These are phyloP conservation scores for Umimayanthus chanpuru DNA, from an alignment of 92 coral and sea anemone genomes.

Conservation along the genomic window DNA sequence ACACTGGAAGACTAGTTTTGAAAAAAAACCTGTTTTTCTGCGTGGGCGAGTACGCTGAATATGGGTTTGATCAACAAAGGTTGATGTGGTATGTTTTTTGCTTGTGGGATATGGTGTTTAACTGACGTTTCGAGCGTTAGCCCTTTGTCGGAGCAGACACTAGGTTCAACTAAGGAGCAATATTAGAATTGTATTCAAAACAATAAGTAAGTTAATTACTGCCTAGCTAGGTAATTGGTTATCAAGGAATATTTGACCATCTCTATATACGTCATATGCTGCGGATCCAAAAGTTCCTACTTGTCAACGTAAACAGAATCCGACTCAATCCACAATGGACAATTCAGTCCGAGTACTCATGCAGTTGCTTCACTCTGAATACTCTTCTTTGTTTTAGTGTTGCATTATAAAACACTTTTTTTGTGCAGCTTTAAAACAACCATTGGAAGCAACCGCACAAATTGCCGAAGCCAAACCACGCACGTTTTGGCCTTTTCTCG, in stretches of 20 bases:
- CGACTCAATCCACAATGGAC: not conserved
- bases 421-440: not conserved
- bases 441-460: slow-evolving; percentile 18
- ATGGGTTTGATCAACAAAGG: too few species aligned
- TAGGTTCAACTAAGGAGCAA: not conserved
- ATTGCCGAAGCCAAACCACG: not conserved
- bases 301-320: not conserved
- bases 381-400: not conserved
- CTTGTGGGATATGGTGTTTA: too few species aligned
- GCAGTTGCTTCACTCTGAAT: not conserved
- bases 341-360: not conserved
- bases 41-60: too few species aligned
- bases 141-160: too few species aligned
- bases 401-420: not conserved
- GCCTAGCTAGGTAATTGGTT: not conserved
- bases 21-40: too few species aligned
- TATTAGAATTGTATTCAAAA: not conserved
- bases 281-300: not conserved
- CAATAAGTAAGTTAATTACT: too few species aligned
- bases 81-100: too few species aligned
- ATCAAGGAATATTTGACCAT: not conserved
- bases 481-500: slow-evolving; percentile 10
- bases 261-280: not conserved
- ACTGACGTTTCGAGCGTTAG: too few species aligned
- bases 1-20: too few species aligned